Conservation (phyloP, 2,797 vertebrate species). For the Jordanella pulchra region DNA sequence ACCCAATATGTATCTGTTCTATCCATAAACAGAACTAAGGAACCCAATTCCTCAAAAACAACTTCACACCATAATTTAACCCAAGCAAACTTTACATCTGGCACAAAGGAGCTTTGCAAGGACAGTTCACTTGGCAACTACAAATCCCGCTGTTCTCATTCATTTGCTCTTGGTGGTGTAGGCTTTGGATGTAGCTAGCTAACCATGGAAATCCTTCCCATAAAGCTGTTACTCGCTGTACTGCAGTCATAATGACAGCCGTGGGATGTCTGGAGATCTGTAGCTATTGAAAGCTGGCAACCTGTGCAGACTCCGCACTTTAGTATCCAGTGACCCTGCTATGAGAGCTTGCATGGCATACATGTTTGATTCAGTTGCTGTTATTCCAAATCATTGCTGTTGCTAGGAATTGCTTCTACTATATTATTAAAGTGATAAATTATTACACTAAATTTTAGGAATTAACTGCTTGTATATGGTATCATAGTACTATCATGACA, state of each 20-base stretch:
- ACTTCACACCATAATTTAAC: neutral
- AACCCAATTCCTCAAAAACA: neutral
- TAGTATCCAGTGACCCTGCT: neutral
- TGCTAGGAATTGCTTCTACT: neutral
- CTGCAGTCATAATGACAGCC: neutral
- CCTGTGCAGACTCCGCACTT: neutral
- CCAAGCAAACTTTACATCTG: neutral
- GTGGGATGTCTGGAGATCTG: neutral
- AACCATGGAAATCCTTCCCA: neutral
- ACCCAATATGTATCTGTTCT: neutral
- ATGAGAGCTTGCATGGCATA: neutral
- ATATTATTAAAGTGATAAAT: neutral
- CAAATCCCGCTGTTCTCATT: neutral
- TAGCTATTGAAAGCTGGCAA: neutral
- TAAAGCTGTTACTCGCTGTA: neutral
- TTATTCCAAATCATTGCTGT: neutral
- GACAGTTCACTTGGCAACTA: neutral
- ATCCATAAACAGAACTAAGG: neutral
- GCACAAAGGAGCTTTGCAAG: neutral
- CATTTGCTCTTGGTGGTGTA: neutral
- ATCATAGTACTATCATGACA: neutral
- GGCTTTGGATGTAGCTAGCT: neutral
- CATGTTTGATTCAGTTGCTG: neutral
- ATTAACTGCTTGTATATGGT: neutral
- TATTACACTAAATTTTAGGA: neutral